phyloP scores from a whole-genome alignment of 2,113 vertebrate genomes.

The Psittacus erithacus region DNA sequence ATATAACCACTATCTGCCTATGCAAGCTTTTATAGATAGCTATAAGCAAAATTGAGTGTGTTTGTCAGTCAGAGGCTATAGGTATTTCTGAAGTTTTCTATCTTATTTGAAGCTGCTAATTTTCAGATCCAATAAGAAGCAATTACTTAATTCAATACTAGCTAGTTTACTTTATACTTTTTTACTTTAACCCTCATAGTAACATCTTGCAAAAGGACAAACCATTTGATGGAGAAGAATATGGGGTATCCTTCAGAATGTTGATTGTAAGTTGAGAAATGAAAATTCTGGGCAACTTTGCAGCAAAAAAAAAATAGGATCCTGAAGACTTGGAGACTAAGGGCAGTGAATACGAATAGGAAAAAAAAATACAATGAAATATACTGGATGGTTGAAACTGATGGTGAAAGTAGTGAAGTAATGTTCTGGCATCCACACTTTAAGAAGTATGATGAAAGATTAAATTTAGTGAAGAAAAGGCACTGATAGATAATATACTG shows the following conservation, averaged over 20 bases:
- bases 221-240: neutral
- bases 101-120: neutral
- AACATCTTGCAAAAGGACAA: neutral
- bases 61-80: neutral
- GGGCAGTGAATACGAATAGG: neutral
- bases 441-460: neutral
- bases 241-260: neutral
- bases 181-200: neutral
- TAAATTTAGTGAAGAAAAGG: neutral
- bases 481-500: neutral
- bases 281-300: neutral
- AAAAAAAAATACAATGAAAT: neutral
- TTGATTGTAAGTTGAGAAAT: neutral
- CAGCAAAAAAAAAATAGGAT: neutral
- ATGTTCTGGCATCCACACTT: neutral
- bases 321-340: neutral
- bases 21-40: neutral
- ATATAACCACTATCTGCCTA: neutral
- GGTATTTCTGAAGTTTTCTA: neutral
- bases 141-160: neutral
- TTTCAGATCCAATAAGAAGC: neutral
- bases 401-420: neutral
- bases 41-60: neutral
- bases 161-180: neutral
- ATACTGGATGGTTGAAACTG: neutral